Percentiles rank a stretch among this genome's conserved stretches.
These are phyloP conservation scores for Columba livia DNA, from an alignment of 2,113 vertebrate genomes.

Conservation along the genomic window DNA sequence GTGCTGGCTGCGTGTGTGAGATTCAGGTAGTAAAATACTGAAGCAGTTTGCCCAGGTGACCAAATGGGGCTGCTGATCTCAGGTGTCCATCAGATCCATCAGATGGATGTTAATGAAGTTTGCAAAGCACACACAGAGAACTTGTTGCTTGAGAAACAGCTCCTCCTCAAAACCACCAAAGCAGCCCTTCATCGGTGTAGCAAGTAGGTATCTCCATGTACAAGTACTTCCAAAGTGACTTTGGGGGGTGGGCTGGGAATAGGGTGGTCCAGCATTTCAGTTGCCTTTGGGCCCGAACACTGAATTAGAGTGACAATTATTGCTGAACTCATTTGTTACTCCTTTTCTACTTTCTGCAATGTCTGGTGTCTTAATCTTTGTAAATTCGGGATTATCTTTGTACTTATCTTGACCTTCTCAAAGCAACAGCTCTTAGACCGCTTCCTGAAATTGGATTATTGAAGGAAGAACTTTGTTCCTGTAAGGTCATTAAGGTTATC, in stretches of 20 bases:
- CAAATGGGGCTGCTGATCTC: background rate
- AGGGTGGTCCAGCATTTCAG: background rate
- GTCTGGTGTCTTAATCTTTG: background rate
- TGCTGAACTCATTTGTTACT: background rate
- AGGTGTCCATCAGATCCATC: background rate
- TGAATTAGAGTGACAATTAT: background rate
- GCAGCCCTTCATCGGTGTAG: background rate
- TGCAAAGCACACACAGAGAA: background rate
- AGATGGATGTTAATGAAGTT: background rate
- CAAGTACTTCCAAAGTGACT: background rate
- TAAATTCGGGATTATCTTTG: background rate
- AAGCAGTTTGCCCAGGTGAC: background rate
- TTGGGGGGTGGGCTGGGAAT: background rate
- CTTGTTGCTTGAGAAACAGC: background rate
- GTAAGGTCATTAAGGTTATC: background rate
- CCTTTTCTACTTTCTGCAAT: background rate
- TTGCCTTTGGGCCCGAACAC: background rate
- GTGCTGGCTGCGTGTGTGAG: background rate
- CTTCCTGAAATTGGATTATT: slow-evolving; percentile 9
- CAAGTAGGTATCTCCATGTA: background rate
- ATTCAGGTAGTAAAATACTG: background rate
- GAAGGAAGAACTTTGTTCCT: background rate
- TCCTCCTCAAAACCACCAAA: background rate
- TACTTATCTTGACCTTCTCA: background rate
- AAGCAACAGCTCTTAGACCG: background rate